phyloP scores from a whole-genome alignment of 2,797 vertebrate species.

The Hydrolagus colliei region DNA sequence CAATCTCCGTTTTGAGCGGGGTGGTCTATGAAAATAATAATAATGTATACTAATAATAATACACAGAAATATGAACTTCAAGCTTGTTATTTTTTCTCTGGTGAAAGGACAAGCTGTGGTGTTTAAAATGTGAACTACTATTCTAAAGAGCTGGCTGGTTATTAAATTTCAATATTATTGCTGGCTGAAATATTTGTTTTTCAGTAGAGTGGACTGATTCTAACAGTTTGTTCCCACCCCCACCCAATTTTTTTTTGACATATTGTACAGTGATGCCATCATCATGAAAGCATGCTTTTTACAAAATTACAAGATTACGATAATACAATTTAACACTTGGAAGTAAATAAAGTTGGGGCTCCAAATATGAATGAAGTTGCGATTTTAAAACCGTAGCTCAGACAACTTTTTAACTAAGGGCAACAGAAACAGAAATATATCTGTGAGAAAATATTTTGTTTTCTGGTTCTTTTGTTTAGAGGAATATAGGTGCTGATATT shows the following conservation, averaged over 20 bases:
- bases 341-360: not conserved
- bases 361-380: not conserved
- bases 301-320: no score
- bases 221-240: not conserved
- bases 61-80: not conserved
- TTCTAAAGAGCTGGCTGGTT: slow-evolving; percentile 7
- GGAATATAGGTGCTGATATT: not conserved
- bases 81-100: slow-evolving; percentile 2
- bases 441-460: not conserved
- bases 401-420: not conserved
- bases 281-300: not conserved
- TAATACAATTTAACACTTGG: not conserved
- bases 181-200: slow-evolving; percentile 23
- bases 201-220: not conserved
- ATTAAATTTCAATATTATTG: slow-evolving; percentile 25
- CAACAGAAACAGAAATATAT: not conserved
- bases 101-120: not conserved
- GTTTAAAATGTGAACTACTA: not conserved
- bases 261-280: not conserved
- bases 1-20: not conserved
- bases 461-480: not conserved
- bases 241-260: not conserved
- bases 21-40: slow-evolving; percentile 3
- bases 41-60: not conserved
- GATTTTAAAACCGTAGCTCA: not conserved